Evolutionary conservation across 2,797 vertebrate genomes (phyloP), one percentile per base, ranked within the genome.

Genomic region (Bryconaethiops microstoma): DNA sequence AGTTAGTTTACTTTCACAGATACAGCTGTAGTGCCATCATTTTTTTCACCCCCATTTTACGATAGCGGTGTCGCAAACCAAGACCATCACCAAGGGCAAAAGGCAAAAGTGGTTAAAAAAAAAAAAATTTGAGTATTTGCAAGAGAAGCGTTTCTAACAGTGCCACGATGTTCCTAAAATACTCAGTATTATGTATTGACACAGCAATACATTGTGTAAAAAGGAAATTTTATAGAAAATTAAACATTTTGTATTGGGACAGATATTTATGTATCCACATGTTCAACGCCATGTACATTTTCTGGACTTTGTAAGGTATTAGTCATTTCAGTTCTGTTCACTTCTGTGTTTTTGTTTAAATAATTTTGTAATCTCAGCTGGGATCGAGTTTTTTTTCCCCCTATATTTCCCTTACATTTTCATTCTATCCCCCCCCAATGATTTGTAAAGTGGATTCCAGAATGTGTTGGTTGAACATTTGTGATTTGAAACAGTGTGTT

Each of bases 131-230:
- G 6, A 65, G 62, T 83, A 73, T 83, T 83, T 83, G 76, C 63
- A 19, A 70, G 55, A 64, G 64, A n/a, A 63, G 71, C 23, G 72
- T 83, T 86, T 79, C 39, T 81, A 76, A 72, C 60, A 63, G 48
- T 79, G 71, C 70, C 73, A 80, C 81, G 80, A 78, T 75, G 82
- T 86, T 88, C 87, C 72, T 75, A 77, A 80, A 83, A 79, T 17
- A 84, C 87, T 93, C 92, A 92, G 94, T 94, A 92, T 95, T 94
- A 92, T 89, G 85, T 92, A 87, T 93, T 91, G 88, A 92, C 81
- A 85, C 89, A 94, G 93, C 94, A 95, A 95, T 95, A 94, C 88
- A 77, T 83, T 84, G 77, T 91, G 81, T 91, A 87, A 88, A 90
- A 88, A 83, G 80, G 80, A 78, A 72, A 84, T 86, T 85, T 85